Conservation (phyloP, 1,140 invertebrate species). For the Drosophila ohnishii region DNA sequence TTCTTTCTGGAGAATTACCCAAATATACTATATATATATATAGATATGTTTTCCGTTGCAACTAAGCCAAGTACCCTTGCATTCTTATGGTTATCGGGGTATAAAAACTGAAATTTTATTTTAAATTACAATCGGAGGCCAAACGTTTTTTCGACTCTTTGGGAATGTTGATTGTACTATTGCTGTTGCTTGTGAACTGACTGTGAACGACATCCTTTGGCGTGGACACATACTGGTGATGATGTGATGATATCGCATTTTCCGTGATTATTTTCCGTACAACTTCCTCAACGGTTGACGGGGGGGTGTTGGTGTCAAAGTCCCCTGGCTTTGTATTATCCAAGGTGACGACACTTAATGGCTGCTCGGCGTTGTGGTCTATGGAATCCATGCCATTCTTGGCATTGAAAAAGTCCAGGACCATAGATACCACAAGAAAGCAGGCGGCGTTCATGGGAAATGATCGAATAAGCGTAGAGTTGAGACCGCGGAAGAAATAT, state of each 20-base stretch:
- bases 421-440: slow-evolving; percentile 93
- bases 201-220: slow-evolving; percentile 30
- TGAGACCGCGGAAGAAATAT: slow-evolving; percentile 89
- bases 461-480: slow-evolving; percentile 91
- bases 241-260: slow-evolving; percentile 3
- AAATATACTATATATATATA: too few species aligned
- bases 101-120: slow-evolving; percentile 12
- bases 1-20: too few species aligned
- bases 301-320: slow-evolving; percentile 8
- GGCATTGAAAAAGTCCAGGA: slow-evolving; percentile 80
- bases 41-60: too few species aligned
- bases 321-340: slow-evolving; percentile 40
- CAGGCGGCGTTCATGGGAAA: slow-evolving; percentile 97
- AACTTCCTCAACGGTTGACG: slow-evolving; percentile 44
- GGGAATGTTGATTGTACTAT: slow-evolving; percentile 14
- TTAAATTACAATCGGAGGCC: slow-evolving; percentile 33
- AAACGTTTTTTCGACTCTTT: slow-evolving; percentile 31
- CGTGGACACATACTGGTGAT: slow-evolving; percentile 13
- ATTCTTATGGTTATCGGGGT: not conserved
- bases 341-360: slow-evolving; percentile 51
- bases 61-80: too few species aligned
- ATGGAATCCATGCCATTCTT: slow-evolving; percentile 53
- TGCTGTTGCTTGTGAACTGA: slow-evolving; percentile 14
- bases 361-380: slow-evolving; percentile 26
- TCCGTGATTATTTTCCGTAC: slow-evolving; percentile 60